Evolutionary conservation across 2,888 invertebrate genomes (phyloP), one percentile per base, ranked within the genome.

Genomic region (Lordiphosa fenestrarum): DNA sequence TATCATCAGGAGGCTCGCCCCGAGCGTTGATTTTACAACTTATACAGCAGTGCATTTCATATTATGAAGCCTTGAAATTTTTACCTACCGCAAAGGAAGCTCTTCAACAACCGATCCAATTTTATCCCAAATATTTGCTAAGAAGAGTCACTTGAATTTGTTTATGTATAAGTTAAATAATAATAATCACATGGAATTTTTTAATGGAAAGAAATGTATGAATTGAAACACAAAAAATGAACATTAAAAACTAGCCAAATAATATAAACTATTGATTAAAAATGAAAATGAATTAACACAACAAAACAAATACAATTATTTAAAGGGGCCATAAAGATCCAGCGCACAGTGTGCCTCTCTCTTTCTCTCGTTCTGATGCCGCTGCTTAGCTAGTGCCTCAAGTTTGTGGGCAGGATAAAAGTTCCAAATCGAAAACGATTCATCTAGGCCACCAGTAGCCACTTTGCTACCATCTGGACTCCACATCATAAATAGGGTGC

Each of bases 381-480:
- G 41, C 9, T 53, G 54, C 6, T 46, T 41, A 1, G 35, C 19
- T 6, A 44, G 21, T 6, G 35, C 53, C 3, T 51, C 33, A 7
- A 42, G 9, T 21, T 61, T 65, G 23, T 69, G 41, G 19, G 54
- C 21, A 46, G 75, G 85, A 63, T 88, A 84, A 73, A 90, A 90
- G 59, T 89, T 86, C 90, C 90, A 90, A 48, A 90, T 83, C 3
- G 88, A 88, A 9, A 90, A 71, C 21, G 89, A 87, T 50, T 90
- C 90, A 58, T 90, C 90, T 9, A 87, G 78, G 10, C 89, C 88
- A 35, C 87, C 88, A 2, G 90, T 89, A 4, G 88, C 90, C 57
- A 88, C 66, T 69, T 80, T 84, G 19, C 72, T 81, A 2, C 87
- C 87, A 73, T 85, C 85, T 2, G 89, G 87, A 68, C 82, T 88